Conservation (phyloP, 2,888 invertebrate genomes). For the Leptogaster cylindrica region DNA sequence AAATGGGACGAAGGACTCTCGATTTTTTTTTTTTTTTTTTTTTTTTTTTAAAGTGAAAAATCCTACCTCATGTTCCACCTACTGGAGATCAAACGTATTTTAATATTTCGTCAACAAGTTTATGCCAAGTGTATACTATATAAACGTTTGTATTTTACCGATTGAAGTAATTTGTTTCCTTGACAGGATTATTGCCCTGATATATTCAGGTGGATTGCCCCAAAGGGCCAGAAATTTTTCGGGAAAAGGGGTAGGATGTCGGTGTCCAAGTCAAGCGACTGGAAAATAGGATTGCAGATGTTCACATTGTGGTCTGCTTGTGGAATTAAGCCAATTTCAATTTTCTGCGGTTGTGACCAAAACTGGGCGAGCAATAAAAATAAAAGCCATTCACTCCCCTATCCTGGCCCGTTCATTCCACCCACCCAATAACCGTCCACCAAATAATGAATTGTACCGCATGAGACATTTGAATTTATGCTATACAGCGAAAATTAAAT, state of each 20-base stretch:
- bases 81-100: conserved; percentile 4
- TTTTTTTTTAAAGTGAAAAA: background rate
- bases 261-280: background rate
- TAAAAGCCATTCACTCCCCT: too few relatives aligned
- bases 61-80: background rate
- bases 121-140: conserved; percentile 7
- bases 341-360: conserved; percentile 21
- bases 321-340: conserved; percentile 31
- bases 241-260: too few relatives aligned
- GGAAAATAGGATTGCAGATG: conserved; percentile 23
- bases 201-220: conserved; percentile 20
- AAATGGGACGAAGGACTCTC: background rate
- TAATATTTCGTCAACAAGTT: conserved; percentile 33
- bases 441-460: conserved; percentile 17
- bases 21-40: too few relatives aligned
- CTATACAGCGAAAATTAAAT: conserved; percentile 10
- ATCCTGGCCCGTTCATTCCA: too few relatives aligned
- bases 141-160: background rate
- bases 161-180: conserved; percentile 18
- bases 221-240: too few relatives aligned
- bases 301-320: background rate
- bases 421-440: background rate
- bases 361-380: background rate
- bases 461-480: conserved; percentile 22
- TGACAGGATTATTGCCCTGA: conserved; percentile 13